Base-by-base conservation (phyloP, 2,888 invertebrate genomes). In the Acanthococcus lagerstroemiae region DNA sequence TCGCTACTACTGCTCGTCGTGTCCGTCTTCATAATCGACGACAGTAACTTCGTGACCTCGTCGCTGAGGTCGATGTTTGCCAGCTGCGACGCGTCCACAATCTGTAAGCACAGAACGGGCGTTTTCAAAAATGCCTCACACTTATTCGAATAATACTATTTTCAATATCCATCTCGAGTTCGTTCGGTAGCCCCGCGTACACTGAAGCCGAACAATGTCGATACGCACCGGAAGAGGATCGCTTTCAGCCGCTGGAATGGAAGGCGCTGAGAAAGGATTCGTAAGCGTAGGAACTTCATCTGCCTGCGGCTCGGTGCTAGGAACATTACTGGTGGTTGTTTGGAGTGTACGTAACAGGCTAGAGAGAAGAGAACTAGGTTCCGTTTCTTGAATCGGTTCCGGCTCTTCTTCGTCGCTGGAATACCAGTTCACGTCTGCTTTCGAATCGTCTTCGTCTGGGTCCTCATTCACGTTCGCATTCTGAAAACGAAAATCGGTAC, bases 371-470 rank as follows among this genome's bases (percentile, higher is more conserved):
- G 58, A 58, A 25, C 24, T 37, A 44, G 24, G 30, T 22, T 46
- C 30, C 4, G 63, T 25, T 6, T 61, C 46, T 26, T 56, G 58
- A 25, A 12, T 4, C 19, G 56, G 27, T 17, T 55, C 66, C 9
- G 57, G 21, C 58, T 71, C 87, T 72, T 85, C 86, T 71, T 87
- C 87, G 71, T 88, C 88, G 74, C 88, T 88, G 1, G 88, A 89
- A 74, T 89, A 90, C 86, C 89, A 89, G 76, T 86, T 84, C 66
- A 78, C 78, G 50, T 76, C 75, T 66, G 75, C 73, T 60, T 72
- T 73, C 19, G 72, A 72, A 0, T 74, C 71, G 27, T 74, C 75
- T 26, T 73, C 73, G 21, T 72, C 63, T 12, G 70, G 69, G 26
- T 68, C 68, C 7, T 73, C 71, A n/a, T 69, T 68, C 45, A 71